These are phyloP conservation scores for Azemiops feae DNA, from an alignment of 2,113 vertebrate species.

Conservation along the genomic window DNA sequence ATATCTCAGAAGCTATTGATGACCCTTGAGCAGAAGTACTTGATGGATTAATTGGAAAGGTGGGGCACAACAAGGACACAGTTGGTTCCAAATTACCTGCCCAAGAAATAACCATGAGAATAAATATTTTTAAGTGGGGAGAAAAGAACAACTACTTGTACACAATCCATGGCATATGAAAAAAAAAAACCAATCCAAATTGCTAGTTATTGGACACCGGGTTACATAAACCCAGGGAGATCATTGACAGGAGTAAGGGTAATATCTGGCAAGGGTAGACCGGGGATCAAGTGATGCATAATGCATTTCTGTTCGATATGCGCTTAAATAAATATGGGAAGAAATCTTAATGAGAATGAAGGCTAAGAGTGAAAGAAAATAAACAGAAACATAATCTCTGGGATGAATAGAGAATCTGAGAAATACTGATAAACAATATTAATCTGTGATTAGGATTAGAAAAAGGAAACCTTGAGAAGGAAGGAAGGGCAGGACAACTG, in stretches of 20 bases:
- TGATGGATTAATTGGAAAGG: neutral
- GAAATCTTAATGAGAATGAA: neutral
- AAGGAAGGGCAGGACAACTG: neutral
- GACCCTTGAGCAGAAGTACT: neutral
- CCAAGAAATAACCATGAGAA: neutral
- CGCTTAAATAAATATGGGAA: neutral
- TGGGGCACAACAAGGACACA: neutral
- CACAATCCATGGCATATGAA: neutral
- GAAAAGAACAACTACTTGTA: conserved; percentile 19
- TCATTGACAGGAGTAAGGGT: conserved; percentile 9
- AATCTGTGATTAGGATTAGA: neutral
- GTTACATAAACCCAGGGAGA: conserved; percentile 35
- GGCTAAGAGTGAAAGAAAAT: neutral
- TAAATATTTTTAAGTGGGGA: conserved; percentile 5
- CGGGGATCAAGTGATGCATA: conserved; percentile 12
- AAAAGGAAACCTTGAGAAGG: conserved; percentile 20
- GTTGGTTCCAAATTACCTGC: conserved; percentile 2
- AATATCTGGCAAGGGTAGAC: neutral
- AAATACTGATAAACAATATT: conserved; percentile 7
- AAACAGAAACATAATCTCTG: conserved; percentile 20
- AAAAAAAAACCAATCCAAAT: conserved; percentile 12
- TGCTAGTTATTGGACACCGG: conserved; percentile 42
- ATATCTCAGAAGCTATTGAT: neutral
- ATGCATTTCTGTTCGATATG: neutral
- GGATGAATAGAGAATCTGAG: conserved; percentile 11